These are phyloP conservation scores for Hyphantria cunea DNA, from an alignment of 1,140 invertebrate genomes.

Conservation along the genomic window DNA sequence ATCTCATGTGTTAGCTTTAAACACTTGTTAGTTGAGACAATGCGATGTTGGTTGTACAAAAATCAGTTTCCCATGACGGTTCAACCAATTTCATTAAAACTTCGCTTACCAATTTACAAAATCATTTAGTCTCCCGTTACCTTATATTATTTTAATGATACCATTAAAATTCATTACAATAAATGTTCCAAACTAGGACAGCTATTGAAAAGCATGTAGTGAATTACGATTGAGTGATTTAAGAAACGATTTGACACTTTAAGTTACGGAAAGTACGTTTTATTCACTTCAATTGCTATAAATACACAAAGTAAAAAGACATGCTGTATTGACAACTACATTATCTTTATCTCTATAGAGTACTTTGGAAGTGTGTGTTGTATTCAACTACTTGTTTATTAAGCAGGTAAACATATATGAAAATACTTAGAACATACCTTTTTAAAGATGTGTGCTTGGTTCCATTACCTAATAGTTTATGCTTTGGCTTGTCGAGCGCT, in stretches of 20 bases:
- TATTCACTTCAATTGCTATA: not conserved
- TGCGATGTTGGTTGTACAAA: not conserved
- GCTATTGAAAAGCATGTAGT: not conserved
- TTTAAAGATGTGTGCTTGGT: constrained; percentile 84
- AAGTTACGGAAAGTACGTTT: no score
- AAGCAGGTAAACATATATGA: no score
- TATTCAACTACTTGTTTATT: no score
- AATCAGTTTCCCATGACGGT: constrained; percentile 14
- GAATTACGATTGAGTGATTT: not conserved
- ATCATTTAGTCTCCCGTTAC: constrained; percentile 5
- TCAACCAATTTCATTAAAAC: constrained; percentile 10
- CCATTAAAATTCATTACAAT: constrained; percentile 9
- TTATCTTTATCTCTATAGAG: no score
- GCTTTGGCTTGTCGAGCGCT: constrained; percentile 81
- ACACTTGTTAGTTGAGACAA: no score
- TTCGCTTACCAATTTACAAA: constrained; percentile 14
- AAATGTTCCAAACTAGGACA: not conserved
- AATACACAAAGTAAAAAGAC: not conserved
- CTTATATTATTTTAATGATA: not conserved
- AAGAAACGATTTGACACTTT: no score
- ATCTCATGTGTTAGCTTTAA: no score
- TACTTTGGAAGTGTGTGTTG: no score
- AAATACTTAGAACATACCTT: constrained; percentile 73
- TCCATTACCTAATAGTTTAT: constrained; percentile 83
- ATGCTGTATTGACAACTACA: no score